Conservation (phyloP, 1,140 invertebrate genomes). For the Leptopilina boulardi region DNA sequence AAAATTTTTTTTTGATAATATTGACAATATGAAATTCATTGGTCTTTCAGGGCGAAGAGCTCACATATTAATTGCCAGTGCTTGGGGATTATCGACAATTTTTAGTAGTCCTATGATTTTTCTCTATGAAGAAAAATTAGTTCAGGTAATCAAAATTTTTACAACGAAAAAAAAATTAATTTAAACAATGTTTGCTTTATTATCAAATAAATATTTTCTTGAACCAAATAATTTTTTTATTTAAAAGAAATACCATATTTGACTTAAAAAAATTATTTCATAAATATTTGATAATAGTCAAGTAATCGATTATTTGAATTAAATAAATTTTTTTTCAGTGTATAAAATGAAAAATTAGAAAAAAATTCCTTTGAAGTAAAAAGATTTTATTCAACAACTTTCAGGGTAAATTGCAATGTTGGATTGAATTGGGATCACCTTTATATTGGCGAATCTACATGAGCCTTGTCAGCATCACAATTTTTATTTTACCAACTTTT, state of each 20-base stretch:
- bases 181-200: too few relatives aligned
- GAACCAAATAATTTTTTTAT: too few relatives aligned
- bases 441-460: conserved; percentile 94
- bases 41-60: conserved; percentile 86
- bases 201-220: too few relatives aligned
- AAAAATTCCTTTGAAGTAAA: too few relatives aligned
- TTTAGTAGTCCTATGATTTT: conserved; percentile 91
- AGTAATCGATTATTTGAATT: too few relatives aligned
- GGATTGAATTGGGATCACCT: conserved; percentile 88
- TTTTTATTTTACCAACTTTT: conserved; percentile 92
- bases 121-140: conserved; percentile 86
- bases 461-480: conserved; percentile 86
- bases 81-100: conserved; percentile 89
- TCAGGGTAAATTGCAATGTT: conserved; percentile 87
- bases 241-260: too few relatives aligned
- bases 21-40: not conserved
- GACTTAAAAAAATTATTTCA: too few relatives aligned
- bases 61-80: conserved; percentile 84
- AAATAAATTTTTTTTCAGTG: too few relatives aligned
- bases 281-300: too few relatives aligned
- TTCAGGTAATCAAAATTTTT: conserved; percentile 78
- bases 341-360: too few relatives aligned
- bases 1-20: not conserved
- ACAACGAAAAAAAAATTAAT: too few relatives aligned
- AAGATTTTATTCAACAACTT: not conserved